Evolutionary conservation across 2,113 vertebrate species (phyloP).

Genomic region (Sebastes schlegelii): DNA sequence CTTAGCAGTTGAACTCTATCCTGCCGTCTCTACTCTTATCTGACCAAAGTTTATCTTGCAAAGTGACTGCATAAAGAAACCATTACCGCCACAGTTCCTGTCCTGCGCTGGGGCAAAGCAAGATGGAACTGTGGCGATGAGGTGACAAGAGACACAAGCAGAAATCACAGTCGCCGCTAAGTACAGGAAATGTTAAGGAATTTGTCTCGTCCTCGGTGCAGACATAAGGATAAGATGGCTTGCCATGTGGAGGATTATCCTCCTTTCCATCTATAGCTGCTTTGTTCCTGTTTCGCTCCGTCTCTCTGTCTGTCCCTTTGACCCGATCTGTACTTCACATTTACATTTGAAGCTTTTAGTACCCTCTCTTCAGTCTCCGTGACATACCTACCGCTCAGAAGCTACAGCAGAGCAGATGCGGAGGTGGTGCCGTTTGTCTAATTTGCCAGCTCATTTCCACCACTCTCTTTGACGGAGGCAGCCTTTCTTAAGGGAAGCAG

Average conservation of each 20-base stretch:
- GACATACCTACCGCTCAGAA: constrained; percentile 25
- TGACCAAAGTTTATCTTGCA: constrained; percentile 56
- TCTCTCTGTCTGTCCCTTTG: constrained; percentile 10
- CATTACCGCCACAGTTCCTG: constrained; percentile 58
- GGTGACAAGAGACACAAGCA: constrained; percentile 27
- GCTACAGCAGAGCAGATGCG: constrained; percentile 26
- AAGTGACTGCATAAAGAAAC: constrained; percentile 57
- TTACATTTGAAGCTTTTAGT: constrained; percentile 33
- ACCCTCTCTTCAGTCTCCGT: constrained; percentile 5
- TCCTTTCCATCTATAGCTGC: constrained; percentile 18
- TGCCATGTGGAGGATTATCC: constrained; percentile 45
- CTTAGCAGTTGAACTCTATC: constrained; percentile 35
- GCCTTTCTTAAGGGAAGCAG: constrained; percentile 48
- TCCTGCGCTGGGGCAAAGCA: constrained; percentile 21
- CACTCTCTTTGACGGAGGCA: constrained; percentile 27
- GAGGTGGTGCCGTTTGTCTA: constrained; percentile 48
- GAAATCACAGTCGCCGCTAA: constrained; percentile 5
- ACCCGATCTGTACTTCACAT: constrained; percentile 28
- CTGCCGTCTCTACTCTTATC: constrained; percentile 26
- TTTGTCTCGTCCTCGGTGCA: constrained; percentile 25
- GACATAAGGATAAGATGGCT: constrained; percentile 4
- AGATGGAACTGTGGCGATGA: constrained; percentile 24
- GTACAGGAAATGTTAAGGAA: constrained; percentile 51
- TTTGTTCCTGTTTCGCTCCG: constrained; percentile 4
- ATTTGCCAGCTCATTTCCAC: constrained; percentile 57